Conservation (phyloP, 2,888 invertebrate species). For the Pristionchus fissidentatus region DNA sequence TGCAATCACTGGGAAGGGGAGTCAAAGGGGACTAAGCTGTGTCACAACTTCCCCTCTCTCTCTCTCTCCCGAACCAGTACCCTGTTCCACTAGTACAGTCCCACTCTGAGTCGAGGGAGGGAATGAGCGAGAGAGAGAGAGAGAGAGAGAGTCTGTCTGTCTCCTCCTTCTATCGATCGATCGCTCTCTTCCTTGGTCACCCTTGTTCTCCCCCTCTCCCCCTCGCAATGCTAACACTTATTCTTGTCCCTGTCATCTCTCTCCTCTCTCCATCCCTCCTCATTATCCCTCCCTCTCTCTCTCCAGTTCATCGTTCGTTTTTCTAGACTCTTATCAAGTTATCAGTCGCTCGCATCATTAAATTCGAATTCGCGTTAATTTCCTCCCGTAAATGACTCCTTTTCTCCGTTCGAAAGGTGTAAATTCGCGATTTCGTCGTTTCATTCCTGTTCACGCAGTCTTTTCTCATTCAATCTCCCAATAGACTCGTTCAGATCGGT, state of each 20-base stretch:
- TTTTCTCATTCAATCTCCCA: not conserved
- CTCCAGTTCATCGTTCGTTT: not conserved
- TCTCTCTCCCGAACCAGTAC: constrained; percentile 15
- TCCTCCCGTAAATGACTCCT: not conserved
- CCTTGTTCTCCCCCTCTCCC: constrained; percentile 21
- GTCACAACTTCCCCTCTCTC: not conserved
- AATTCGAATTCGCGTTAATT: not conserved
- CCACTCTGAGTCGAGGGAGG: not conserved
- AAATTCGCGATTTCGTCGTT: not conserved
- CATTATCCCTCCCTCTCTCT: constrained; percentile 27
- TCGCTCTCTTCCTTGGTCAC: constrained; percentile 38
- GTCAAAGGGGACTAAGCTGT: not conserved
- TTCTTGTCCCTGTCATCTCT: constrained; percentile 9
- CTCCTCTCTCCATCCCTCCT: not conserved
- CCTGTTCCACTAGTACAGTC: constrained; percentile 32
- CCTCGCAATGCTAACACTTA: constrained; percentile 12
- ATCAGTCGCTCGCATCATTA: not conserved
- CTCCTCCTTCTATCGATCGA: constrained; percentile 39
- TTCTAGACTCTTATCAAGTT: not conserved
- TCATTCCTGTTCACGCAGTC: not conserved
- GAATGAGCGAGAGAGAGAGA: not conserved
- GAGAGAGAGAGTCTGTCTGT: not conserved
- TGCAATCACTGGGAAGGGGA: constrained; percentile 16
- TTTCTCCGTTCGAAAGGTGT: not conserved
- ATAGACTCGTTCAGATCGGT: constrained; percentile 1